A percentile compares a stretch with the other conserved stretches of the same genome.
Evolutionary conservation across 2,888 invertebrate species (phyloP).

Genomic region (Chalcis sispes): DNA sequence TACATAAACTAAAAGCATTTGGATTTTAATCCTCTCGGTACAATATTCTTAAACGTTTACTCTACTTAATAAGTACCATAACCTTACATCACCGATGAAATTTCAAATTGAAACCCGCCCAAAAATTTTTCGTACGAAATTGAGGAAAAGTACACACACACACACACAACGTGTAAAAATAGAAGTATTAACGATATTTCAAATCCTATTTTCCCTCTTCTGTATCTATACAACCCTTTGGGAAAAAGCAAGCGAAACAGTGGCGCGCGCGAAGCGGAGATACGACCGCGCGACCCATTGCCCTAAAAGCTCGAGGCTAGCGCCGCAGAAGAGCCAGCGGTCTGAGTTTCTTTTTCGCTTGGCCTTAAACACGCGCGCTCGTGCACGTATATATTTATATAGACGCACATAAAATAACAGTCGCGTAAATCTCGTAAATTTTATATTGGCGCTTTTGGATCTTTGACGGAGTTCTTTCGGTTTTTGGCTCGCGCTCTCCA

Average conservation of each 20-base stretch:
- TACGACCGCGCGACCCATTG: conserved; percentile 61
- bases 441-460: conserved; percentile 51
- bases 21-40: too few species aligned
- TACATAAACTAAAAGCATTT: too few species aligned
- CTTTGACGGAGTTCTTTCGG: conserved; percentile 11
- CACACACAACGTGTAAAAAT: neutral
- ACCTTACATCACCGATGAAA: too few species aligned
- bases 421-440: conserved; percentile 51
- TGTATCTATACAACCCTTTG: too few species aligned
- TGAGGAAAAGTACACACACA: too few species aligned
- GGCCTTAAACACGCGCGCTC: too few species aligned
- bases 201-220: neutral
- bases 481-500: conserved; percentile 40
- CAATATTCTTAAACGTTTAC: too few species aligned
- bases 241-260: neutral
- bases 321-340: too few species aligned
- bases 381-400: conserved; percentile 6
- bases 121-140: too few species aligned
- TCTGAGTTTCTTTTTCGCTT: too few species aligned
- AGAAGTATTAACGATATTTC: neutral
- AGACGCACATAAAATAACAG: conserved; percentile 41
- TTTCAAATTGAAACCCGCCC: too few species aligned
- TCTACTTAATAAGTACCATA: too few species aligned
- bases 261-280: neutral
- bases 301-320: conserved; percentile 56